These are phyloP conservation scores for Acleris emargana DNA, from an alignment of 2,888 invertebrate species.

Conservation along the genomic window DNA sequence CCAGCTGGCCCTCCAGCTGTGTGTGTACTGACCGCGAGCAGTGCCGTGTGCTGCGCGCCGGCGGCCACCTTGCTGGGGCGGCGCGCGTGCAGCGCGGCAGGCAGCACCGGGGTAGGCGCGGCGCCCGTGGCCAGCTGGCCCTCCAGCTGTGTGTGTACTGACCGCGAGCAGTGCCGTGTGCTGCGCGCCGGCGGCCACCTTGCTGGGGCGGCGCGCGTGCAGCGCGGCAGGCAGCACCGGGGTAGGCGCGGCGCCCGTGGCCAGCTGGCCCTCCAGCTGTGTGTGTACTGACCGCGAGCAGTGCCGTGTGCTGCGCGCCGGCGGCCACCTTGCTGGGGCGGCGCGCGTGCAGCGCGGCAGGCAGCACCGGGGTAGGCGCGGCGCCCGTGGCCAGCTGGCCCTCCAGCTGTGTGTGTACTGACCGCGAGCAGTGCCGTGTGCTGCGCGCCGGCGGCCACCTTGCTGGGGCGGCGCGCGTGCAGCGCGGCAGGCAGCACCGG, in stretches of 20 bases:
- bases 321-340: constrained; percentile 85
- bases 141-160: constrained; percentile 40
- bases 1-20: too few species aligned
- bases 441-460: constrained; percentile 92
- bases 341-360: constrained; percentile 81
- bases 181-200: constrained; percentile 92
- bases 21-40: too few species aligned
- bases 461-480: constrained; percentile 73
- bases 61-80: too few species aligned
- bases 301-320: constrained; percentile 94
- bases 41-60: too few species aligned
- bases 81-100: too few species aligned
- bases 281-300: constrained; percentile 80
- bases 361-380: constrained; percentile 48
- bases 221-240: constrained; percentile 88
- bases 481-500: constrained; percentile 68
- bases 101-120: too few species aligned
- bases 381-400: too few species aligned
- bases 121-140: too few species aligned
- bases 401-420: constrained; percentile 36
- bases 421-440: constrained; percentile 90
- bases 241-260: constrained; percentile 55
- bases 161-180: constrained; percentile 90
- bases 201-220: constrained; percentile 73
- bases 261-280: too few species aligned